Evolutionary conservation across 2,888 invertebrate species (phyloP), one percentile per base, ranked within the genome.

Genomic region (Archaeoteleia sp.): DNA sequence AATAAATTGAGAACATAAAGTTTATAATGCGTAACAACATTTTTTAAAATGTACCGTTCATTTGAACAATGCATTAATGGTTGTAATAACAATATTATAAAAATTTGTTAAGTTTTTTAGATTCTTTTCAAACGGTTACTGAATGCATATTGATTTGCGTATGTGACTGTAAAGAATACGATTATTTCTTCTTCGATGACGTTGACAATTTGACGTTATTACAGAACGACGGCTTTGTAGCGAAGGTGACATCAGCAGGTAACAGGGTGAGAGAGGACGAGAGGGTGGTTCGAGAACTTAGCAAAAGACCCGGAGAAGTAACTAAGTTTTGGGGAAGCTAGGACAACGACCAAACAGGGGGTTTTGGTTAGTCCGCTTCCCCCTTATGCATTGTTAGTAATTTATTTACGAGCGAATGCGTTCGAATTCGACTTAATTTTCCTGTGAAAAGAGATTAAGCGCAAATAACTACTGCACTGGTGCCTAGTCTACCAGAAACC

Each of bases 341-440:
- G 53, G 60, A 53, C 45, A 34, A 49, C 45, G 32, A 8, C 23
- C 10, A 27, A 48, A 49, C 43, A 17, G 46, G 58, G 61, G 48
- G 32, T 20, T 60, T 67, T 45, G 45, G 39, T 42, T 43, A 42
- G 61, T 29, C 42, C 30, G 54, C 60, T 67, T 72, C 68, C 61
- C 67, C 51, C 53, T 34, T 25, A 40, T 25, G 73, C 69, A 78
- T 80, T 80, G 80, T 80, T 73, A 72, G 62, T 67, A 71, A 70
- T 70, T 80, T 80, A 78, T 72, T 60, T 72, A 67, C 79, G 72
- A 75, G 29, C 70, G 71, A 58, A 60, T 76, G 78, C 65, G 25
- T 49, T 51, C 74, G 77, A 80, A 80, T 80, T 78, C 75, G 68
- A 67, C 73, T 74, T 76, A 77, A 78, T 79, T 80, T 79, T 74